Conservation (phyloP, 2,113 vertebrate species). For the Podarcis raffonei region DNA sequence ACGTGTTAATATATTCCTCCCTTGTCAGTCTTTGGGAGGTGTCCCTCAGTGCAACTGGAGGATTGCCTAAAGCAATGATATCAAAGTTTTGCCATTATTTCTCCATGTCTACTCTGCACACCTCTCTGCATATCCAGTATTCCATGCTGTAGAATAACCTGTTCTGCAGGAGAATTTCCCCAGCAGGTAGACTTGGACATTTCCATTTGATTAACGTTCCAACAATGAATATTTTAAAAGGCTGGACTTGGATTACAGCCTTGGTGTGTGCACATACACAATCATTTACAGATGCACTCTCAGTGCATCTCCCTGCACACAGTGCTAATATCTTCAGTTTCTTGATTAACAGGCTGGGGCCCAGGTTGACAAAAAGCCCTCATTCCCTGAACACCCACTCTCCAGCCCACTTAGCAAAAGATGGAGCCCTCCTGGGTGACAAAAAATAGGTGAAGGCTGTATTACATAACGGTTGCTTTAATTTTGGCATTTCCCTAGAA, state of each 20-base stretch:
- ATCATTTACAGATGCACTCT: not conserved
- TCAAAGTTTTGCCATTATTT: not conserved
- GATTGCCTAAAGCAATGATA: not conserved
- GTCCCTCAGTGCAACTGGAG: not conserved
- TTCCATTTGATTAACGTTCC: not conserved
- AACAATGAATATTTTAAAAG: constrained; percentile 61
- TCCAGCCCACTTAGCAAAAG: not conserved
- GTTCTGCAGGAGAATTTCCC: not conserved
- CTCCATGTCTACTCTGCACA: not conserved
- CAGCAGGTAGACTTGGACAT: not conserved
- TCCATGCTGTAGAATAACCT: not conserved
- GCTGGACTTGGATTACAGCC: not conserved
- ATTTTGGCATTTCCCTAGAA: not conserved
- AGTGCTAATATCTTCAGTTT: not conserved
- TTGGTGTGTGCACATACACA: fast-evolving
- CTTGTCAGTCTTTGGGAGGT: not conserved
- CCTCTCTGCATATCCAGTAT: not conserved
- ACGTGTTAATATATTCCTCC: not conserved
- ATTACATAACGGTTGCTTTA: not conserved
- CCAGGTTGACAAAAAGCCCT: not conserved
- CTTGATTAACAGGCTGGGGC: not conserved
- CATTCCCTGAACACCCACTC: not conserved
- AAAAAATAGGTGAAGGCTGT: not conserved
- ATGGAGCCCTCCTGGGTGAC: not conserved
- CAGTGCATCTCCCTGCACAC: not conserved